Evolutionary conservation across 2,888 invertebrate genomes (phyloP), one percentile per base, ranked within the genome.

Genomic region (Gortyna flavago): DNA sequence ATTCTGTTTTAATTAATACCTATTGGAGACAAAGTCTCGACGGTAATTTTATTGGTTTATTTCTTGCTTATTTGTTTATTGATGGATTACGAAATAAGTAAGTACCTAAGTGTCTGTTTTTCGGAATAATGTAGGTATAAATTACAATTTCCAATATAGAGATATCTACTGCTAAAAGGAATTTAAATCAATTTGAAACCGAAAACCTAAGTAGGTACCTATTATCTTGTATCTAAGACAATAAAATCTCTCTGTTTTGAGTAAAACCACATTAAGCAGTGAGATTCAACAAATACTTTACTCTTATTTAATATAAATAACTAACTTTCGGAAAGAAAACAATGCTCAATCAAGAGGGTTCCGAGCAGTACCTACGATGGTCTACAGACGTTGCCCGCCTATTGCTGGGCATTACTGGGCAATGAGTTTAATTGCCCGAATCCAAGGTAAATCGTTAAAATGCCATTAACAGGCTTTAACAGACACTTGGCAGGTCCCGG

Each of bases 371-470:
- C n/a, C n/a, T n/a, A 65, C 41, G 44, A 59, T 72, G 59, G 57
- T 44, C 44, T 38, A 62, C 73, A 86, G 80, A 80, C 69, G 72
- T 72, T 64, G 44, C 62, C 32, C 74, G 70, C 61, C 57, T 54
- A 73, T 65, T 82, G 68, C 77, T 66, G 71, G 75, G 71, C 77
- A 79, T 79, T 82, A 77, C 77, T 64, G 69, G 72, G 76, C 71
- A 84, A 85, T 85, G 69, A 75, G 88, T 84, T 84, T 81, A 89
- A 88, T 88, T 84, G 80, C 75, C 75, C 83, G 81, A 79, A 85
- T 80, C 71, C 71, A 81, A 88, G 80, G 79, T 87, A 83, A 89
- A 87, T 90, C 89, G 88, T 89, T 90, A 90, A 88, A 90, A 88
- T 85, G 66, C 85, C 87, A 91, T 90, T 91, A 90, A 87, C 89